phyloP scores from a whole-genome alignment of 2,797 vertebrate species.

The Crocidura indochinensis region DNA sequence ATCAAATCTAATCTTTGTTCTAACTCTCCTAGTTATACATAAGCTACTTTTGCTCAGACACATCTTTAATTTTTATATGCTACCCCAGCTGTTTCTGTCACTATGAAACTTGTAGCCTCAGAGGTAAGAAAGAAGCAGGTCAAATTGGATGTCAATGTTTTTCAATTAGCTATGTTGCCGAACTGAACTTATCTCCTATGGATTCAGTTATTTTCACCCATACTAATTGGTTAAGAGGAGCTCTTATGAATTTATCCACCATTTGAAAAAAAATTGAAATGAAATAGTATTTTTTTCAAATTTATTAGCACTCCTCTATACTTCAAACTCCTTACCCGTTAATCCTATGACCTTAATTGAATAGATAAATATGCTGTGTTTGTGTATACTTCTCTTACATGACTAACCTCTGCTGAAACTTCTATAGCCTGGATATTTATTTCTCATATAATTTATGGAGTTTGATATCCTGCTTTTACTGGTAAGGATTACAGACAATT shows the following conservation, averaged over 20 bases:
- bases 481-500: slow-evolving; percentile 69
- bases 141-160: slow-evolving; percentile 64
- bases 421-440: slow-evolving; percentile 54
- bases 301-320: slow-evolving; percentile 7
- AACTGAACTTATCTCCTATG: slow-evolving; percentile 33
- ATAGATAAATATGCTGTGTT: slow-evolving; percentile 42
- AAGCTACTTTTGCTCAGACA: neutral
- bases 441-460: slow-evolving; percentile 64
- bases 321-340: neutral
- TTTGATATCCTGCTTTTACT: slow-evolving; percentile 69
- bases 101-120: slow-evolving; percentile 8
- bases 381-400: neutral
- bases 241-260: slow-evolving; percentile 53
- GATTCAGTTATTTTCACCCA: slow-evolving; percentile 31
- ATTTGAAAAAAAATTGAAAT: slow-evolving; percentile 55
- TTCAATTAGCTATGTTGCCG: slow-evolving; percentile 66
- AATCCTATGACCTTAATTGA: too few species aligned
- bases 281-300: slow-evolving; percentile 19
- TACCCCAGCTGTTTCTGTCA: neutral
- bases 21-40: neutral
- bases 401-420: neutral
- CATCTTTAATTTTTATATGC: neutral
- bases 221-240: neutral
- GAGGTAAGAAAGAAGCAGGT: slow-evolving; percentile 38
- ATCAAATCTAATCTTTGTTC: neutral